Conservation (phyloP, 2,888 invertebrate genomes). For the Acanthopleura granulata region DNA sequence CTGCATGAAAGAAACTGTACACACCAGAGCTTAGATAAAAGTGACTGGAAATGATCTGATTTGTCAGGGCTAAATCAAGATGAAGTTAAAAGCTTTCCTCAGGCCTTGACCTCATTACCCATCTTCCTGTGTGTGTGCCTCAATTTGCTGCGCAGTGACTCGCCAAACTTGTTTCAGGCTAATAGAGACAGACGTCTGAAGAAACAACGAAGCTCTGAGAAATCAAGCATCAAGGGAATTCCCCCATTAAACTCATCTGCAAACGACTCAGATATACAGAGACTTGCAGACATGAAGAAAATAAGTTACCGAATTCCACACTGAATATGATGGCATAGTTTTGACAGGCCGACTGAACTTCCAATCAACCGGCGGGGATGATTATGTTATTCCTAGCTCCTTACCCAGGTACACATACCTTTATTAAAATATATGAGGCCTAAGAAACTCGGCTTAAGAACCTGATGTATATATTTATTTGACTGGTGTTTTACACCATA, state of each 20-base stretch:
- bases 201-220: neutral
- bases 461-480: too few species aligned
- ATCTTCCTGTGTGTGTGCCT: neutral
- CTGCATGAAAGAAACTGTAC: too few species aligned
- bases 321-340: too few species aligned
- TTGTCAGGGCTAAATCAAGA: neutral
- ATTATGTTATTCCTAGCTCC: too few species aligned
- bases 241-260: neutral
- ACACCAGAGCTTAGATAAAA: neutral
- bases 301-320: too few species aligned
- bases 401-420: too few species aligned
- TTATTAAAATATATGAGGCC: too few species aligned
- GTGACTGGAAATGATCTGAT: slow-evolving; percentile 7
- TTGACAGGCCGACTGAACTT: too few species aligned
- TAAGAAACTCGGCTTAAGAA: too few species aligned
- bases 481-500: too few species aligned
- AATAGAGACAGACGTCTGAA: neutral
- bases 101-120: neutral
- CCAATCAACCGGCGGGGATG: too few species aligned
- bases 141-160: neutral
- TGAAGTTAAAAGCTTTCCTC: neutral
- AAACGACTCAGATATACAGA: neutral
- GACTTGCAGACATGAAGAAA: too few species aligned
- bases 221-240: slow-evolving; percentile 7
- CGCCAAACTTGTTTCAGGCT: neutral